A percentile compares a stretch with the other conserved stretches of the same genome.
These are phyloP conservation scores for Picathartes gymnocephalus DNA, from an alignment of 2,113 vertebrate species.

Conservation along the genomic window DNA sequence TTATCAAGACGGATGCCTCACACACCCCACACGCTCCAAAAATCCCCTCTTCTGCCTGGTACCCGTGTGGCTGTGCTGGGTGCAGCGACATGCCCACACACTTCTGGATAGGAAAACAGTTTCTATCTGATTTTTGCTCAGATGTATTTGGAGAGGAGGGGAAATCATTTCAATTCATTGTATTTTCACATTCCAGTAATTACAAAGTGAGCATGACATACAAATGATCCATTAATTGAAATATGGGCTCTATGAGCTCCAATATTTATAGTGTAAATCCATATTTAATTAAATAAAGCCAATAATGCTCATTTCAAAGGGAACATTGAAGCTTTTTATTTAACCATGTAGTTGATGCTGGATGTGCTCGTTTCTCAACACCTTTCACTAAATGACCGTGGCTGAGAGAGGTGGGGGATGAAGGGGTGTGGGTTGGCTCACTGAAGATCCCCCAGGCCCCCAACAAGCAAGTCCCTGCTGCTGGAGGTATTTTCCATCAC, in stretches of 20 bases:
- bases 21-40: not conserved
- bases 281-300: slow-evolving; percentile 81
- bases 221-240: slow-evolving; percentile 80
- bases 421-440: not conserved
- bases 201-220: slow-evolving; percentile 75
- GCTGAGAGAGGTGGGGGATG: not conserved
- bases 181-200: slow-evolving; percentile 75
- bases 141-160: slow-evolving; percentile 45
- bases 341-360: slow-evolving; percentile 42
- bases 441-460: not conserved
- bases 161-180: slow-evolving; percentile 56
- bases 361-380: not conserved
- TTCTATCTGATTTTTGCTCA: slow-evolving; percentile 12
- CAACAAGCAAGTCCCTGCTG: not conserved
- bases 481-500: not conserved
- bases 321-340: slow-evolving; percentile 66
- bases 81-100: not conserved
- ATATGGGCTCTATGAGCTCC: slow-evolving; percentile 68
- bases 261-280: slow-evolving; percentile 78
- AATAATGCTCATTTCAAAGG: slow-evolving; percentile 75
- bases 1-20: not conserved
- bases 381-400: not conserved
- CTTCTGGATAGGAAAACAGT: not conserved
- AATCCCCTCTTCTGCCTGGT: not conserved
- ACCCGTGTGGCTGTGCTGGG: accelerated